These are phyloP conservation scores for Lepas anatifera DNA, from an alignment of 2,888 invertebrate species.

Conservation along the genomic window DNA sequence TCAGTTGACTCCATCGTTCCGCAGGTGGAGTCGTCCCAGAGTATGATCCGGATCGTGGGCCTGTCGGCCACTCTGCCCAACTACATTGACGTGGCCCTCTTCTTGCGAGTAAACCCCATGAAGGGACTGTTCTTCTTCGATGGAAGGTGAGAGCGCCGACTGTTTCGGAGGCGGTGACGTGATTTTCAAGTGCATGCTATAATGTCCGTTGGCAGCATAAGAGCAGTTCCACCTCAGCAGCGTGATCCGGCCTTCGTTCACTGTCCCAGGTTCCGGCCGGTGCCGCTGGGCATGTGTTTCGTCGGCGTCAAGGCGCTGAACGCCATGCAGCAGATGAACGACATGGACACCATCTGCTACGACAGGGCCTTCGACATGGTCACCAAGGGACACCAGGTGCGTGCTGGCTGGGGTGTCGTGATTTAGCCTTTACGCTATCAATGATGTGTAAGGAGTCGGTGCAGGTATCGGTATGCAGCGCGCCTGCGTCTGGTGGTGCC, in stretches of 20 bases:
- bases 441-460: no score
- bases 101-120: conserved; percentile 77
- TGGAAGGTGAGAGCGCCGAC: conserved; percentile 25
- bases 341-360: conserved; percentile 87
- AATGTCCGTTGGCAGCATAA: no score
- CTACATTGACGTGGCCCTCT: conserved; percentile 88
- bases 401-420: no score
- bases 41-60: conserved; percentile 93
- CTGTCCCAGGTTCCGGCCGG: conserved; percentile 86
- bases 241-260: no score
- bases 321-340: conserved; percentile 48
- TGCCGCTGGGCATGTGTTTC: conserved; percentile 83
- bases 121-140: conserved; percentile 90
- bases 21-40: conserved; percentile 70
- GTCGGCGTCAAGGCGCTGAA: conserved; percentile 65
- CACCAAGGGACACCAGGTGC: conserved; percentile 73
- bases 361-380: conserved; percentile 80
- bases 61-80: conserved; percentile 95
- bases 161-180: no score
- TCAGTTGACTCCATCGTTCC: no score
- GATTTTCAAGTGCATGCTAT: no score
- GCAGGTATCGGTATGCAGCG: no score
- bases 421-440: no score
- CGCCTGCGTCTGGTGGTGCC: no score
- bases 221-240: no score